Percentiles rank a stretch among this genome's conserved stretches.
Conservation (phyloP, 2,888 invertebrate genomes). For the Synanthedon andrenaeformis region DNA sequence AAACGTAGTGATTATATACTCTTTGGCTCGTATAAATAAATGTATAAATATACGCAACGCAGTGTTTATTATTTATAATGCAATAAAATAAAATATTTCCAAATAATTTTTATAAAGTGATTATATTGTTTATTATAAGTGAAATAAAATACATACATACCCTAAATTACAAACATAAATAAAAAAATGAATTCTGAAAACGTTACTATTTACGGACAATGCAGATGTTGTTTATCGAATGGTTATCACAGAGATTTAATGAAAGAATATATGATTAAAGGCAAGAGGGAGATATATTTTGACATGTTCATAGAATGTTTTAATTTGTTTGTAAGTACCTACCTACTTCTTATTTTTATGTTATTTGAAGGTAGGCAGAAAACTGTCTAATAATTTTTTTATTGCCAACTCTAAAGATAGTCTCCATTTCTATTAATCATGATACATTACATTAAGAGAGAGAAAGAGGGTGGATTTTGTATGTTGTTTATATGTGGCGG, state of each 20-base stretch:
- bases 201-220: conserved; percentile 26
- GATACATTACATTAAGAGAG: no score
- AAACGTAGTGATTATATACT: no score
- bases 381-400: not conserved
- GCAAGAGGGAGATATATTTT: conserved; percentile 34
- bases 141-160: no score
- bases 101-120: no score
- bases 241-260: conserved; percentile 38
- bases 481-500: no score
- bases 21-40: no score
- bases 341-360: not conserved
- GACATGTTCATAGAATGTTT: conserved; percentile 42
- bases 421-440: not conserved
- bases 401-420: not conserved
- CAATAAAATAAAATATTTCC: no score
- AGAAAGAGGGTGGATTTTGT: no score
- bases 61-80: no score
- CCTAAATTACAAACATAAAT: not conserved
- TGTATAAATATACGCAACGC: no score
- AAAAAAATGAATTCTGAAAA: not conserved
- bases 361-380: no score
- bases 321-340: conserved; percentile 42
- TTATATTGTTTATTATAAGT: no score
- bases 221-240: conserved; percentile 38
- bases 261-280: conserved; percentile 32